Evolutionary conservation across 2,113 vertebrate species (phyloP), one percentile per base, ranked within the genome.

Genomic region (Datnioides undecimradiatus): DNA sequence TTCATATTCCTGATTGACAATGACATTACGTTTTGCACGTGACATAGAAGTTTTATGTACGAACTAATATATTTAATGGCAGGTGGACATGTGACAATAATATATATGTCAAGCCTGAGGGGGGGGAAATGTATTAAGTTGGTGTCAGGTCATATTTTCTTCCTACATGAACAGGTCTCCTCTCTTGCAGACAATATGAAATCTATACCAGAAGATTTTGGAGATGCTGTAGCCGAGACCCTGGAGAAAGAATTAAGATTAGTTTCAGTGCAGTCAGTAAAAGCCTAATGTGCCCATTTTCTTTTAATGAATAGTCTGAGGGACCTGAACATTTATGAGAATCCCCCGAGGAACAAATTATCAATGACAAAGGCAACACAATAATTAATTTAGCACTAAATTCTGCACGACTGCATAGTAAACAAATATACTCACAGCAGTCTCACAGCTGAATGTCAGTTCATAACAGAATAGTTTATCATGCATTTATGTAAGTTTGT

Each of bases 81-180:
- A 74, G 45, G 34, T 73, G 63, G 54, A 58, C 34, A 27, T n/a
- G 43, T 55, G 21, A 21, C n/a, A 45, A 4, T 43, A 46, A 52
- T 7, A 19, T 36, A 12, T 8, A 55, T 7, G 10, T 31, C 1
- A 0, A 57, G 33, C 25, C 6, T 62, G 29, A 46, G 49, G 23
- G 8, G 3, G 54, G n/a, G 41, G 33, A 14, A 34, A 6, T 13
- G 29, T 12, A 23, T 8, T 17, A 34, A 7, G 45, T 52, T 51
- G 6, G 38, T 29, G 13, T 43, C 12, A 36, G 29, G 10, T 62
- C 55, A 6, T 1, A 33, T 23, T 23, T 25, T 33, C 43, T 23
- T 36, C 5, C 21, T 46, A 4, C 25, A 25, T 25, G 4, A 41
- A 45, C 19, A 36, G 40, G 33, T 40, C 4, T 29, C 38, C 21